Evolutionary conservation across 2,113 vertebrate genomes (phyloP).

Genomic region (Sialia sialis): DNA sequence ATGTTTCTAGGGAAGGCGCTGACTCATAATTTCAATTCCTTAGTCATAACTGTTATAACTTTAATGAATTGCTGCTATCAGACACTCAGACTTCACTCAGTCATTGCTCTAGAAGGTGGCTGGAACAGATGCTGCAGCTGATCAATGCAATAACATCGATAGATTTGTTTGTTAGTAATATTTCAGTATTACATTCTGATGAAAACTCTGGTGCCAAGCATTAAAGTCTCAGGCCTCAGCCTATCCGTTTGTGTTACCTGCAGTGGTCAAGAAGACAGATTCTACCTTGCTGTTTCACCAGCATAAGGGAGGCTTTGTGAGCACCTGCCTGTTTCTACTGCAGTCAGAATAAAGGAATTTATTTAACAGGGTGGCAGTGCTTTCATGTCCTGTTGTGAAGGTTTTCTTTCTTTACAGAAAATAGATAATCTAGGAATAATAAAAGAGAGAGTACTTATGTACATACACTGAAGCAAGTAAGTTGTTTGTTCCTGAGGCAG

Average conservation of each 20-base stretch:
- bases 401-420: not conserved
- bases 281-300: not conserved
- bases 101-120: not conserved
- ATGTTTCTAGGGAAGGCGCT: not conserved
- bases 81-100: not conserved
- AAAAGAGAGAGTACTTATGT: accelerated
- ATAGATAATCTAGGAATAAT: not conserved
- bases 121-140: not conserved
- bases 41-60: not conserved
- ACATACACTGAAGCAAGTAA: not conserved
- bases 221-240: not conserved
- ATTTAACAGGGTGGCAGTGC: not conserved
- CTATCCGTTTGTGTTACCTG: accelerated
- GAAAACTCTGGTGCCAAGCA: not conserved
- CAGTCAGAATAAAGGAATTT: not conserved
- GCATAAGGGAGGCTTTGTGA: not conserved
- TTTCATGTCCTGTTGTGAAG: not conserved
- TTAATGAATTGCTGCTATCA: not conserved
- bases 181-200: not conserved
- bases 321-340: not conserved
- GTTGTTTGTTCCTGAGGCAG: not conserved
- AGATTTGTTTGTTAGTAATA: not conserved
- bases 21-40: not conserved
- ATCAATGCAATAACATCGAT: not conserved
- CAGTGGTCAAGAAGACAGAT: no score